Percentiles rank a stretch among this genome's conserved stretches.
Conservation (phyloP, 1,140 invertebrate species). For the Drosophila guanche region DNA sequence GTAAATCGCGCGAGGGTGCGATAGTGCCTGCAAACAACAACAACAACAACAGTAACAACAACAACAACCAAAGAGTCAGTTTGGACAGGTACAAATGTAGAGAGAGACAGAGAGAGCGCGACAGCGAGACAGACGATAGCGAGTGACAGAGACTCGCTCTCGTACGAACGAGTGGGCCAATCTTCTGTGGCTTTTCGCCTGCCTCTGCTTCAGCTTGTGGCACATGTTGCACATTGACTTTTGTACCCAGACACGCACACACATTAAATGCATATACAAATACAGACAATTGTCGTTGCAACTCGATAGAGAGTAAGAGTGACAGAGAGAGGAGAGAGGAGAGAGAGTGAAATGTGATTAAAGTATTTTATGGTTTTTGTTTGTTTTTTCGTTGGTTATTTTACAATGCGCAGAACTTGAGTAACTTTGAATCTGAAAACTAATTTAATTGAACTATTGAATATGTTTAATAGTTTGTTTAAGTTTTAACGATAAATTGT, state of each 20-base stretch:
- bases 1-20: slow-evolving; percentile 93
- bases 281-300: slow-evolving; percentile 48
- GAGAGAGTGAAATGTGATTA: slow-evolving; percentile 9
- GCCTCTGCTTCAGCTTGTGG: not conserved
- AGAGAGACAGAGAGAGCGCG: slow-evolving; percentile 21
- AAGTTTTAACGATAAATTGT: slow-evolving; percentile 33
- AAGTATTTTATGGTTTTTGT: slow-evolving; percentile 22
- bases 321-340: not conserved
- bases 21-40: slow-evolving; percentile 92
- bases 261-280: slow-evolving; percentile 62
- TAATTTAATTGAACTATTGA: slow-evolving; percentile 68
- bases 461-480: slow-evolving; percentile 20
- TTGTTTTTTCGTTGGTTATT: slow-evolving; percentile 46
- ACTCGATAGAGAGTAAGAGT: slow-evolving; percentile 20
- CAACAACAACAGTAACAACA: slow-evolving; percentile 75
- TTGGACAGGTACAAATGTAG: slow-evolving; percentile 26
- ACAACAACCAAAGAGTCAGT: slow-evolving; percentile 76
- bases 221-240: slow-evolving; percentile 43
- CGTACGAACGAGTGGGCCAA: no score
- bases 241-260: slow-evolving; percentile 51
- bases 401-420: slow-evolving; percentile 61
- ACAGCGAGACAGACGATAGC: slow-evolving; percentile 11
- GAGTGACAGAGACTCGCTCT: not conserved
- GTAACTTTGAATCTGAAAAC: slow-evolving; percentile 56
- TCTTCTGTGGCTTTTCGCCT: no score